phyloP scores from a whole-genome alignment of 2,113 vertebrate genomes.

The Leuciscus idus region DNA sequence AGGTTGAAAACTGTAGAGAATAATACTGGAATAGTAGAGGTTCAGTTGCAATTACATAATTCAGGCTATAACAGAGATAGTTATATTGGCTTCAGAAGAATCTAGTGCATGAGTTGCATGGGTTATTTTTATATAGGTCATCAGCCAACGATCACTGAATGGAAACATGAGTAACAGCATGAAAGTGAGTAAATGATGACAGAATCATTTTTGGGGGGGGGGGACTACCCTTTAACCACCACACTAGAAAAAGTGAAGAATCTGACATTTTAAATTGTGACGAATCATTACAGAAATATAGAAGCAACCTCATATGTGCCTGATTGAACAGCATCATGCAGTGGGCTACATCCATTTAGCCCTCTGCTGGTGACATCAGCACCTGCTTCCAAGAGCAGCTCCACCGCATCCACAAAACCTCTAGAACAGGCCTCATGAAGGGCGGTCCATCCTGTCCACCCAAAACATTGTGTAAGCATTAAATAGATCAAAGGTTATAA shows the following conservation, averaged over 20 bases:
- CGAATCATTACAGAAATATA: neutral
- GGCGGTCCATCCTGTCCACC: conserved; percentile 83
- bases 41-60: neutral
- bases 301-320: conserved; percentile 79
- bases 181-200: neutral
- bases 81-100: neutral
- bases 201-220: neutral
- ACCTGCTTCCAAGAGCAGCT: conserved; percentile 81
- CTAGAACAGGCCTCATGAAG: conserved; percentile 79
- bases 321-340: conserved; percentile 78
- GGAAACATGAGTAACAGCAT: neutral
- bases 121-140: neutral
- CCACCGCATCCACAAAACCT: conserved; percentile 73
- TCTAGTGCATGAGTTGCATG: neutral
- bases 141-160: neutral
- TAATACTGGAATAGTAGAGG: neutral
- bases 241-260: neutral
- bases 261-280: neutral
- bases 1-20: neutral
- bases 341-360: conserved; percentile 75
- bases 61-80: neutral
- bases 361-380: conserved; percentile 78
- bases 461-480: neutral
- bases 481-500: neutral
- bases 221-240: neutral